Percentiles rank a stretch among this genome's conserved stretches.
Evolutionary conservation across 2,797 vertebrate genomes (phyloP).

Genomic region (Denticeps clupeoides): DNA sequence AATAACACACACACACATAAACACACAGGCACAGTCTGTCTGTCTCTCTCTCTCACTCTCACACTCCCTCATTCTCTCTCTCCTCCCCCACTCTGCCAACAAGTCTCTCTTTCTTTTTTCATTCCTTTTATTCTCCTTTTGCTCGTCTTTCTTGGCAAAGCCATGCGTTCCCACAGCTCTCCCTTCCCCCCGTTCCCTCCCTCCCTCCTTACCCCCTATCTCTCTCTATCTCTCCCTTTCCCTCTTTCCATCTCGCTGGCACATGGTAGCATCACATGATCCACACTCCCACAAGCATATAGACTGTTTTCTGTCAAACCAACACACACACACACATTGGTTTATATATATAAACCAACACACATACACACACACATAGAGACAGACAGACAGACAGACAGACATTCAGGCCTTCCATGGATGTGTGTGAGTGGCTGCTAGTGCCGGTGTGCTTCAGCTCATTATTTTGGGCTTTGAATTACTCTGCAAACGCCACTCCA

Average conservation of each 20-base stretch:
- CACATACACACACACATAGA: not conserved
- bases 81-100: conserved; percentile 47
- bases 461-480: not conserved
- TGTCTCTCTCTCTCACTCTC: conserved; percentile 9
- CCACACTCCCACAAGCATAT: conserved; percentile 37
- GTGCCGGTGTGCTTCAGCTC: not conserved
- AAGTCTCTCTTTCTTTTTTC: conserved; percentile 54
- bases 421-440: conserved; percentile 1
- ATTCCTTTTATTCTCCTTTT: conserved; percentile 52
- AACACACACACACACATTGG: not conserved
- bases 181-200: conserved; percentile 30
- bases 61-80: conserved; percentile 1
- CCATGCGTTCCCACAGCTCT: conserved; percentile 61
- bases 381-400: conserved; percentile 3
- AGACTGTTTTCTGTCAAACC: conserved; percentile 8
- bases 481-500: not conserved
- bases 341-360: no score
- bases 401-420: conserved; percentile 11
- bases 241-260: conserved; percentile 35
- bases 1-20: not conserved
- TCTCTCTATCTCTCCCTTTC: conserved; percentile 15
- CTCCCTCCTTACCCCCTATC: conserved; percentile 2
- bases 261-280: conserved; percentile 54
- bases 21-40: not conserved
- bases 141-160: conserved; percentile 57